Evolutionary conservation across 37 sponge, comb jelly and placozoan genomes (phyloP), one percentile per base, ranked within the genome.

Genomic region (Oopsacas minuta): DNA sequence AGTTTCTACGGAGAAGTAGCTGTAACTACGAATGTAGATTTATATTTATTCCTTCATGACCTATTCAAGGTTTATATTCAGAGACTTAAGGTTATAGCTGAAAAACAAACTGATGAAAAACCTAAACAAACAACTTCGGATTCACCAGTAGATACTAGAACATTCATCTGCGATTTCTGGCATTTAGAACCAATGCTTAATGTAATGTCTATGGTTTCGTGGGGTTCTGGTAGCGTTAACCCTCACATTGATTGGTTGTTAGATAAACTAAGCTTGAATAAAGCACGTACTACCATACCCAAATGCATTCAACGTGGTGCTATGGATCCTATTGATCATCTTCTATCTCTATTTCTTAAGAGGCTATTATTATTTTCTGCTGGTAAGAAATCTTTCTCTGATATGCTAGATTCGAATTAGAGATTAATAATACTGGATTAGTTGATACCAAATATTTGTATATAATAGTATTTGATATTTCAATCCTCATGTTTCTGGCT

Each of bases 271-370:
- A 95, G 99, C 10, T 98, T 98, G 85, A 89, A 93, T 39, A 83
- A 98, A 35, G 93, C 99, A 23, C 86, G 85, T 0, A 91, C 88
- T 36, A 98, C 99, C 37, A 93, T 98, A 37, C 99, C 99, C 22
- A 93, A 98, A 85, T 95, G 90, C 84, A 88, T 95, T 23, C 99
- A 98, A 82, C 81, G 92, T 34, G 95, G 94, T 20, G 90, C 89
- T 32, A 93, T 98, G 95, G 99, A 98, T 88, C 95, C 95, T 3
- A 39, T 95, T 23, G 99, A 98, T 61, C 81, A 87, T 42, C 83
- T 89, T 0, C 38, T 98, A 22, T 86, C 88, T 20, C 38, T 53
- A 36, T 49, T 87, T 37, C 46, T 90, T 7, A 53, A 85, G 52
- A 38, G 52, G 10, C 39, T 90, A 0, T 37, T 90, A 37, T 46